These are phyloP conservation scores for Apodemus agrarius DNA, from an alignment of 2,797 vertebrate genomes.

Conservation along the genomic window DNA sequence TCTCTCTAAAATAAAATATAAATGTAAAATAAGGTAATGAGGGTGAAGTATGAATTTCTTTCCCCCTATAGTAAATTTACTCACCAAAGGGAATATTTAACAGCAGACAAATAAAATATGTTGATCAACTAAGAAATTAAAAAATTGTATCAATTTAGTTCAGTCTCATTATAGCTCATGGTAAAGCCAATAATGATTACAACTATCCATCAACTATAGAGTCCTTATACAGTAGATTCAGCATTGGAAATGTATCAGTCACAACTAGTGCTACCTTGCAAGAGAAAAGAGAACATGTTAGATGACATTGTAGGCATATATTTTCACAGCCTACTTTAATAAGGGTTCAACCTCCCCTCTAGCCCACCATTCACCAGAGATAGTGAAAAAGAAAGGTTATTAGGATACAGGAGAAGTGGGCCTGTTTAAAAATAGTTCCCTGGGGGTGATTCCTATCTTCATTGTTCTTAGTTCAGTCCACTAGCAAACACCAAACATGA, in stretches of 20 bases:
- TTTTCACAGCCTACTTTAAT: background rate
- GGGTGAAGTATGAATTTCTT: background rate
- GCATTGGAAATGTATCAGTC: background rate
- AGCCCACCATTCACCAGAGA: background rate
- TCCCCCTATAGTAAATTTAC: background rate
- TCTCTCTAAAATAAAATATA: conserved; percentile 16
- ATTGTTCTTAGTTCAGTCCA: background rate
- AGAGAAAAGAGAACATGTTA: background rate
- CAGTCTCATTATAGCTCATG: background rate
- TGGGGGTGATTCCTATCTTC: background rate
- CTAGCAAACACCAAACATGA: background rate
- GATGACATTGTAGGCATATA: background rate
- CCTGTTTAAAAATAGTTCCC: background rate
- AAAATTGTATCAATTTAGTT: background rate
- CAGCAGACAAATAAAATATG: background rate
- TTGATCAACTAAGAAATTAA: background rate
- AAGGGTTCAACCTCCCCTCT: background rate
- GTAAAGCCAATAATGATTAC: background rate
- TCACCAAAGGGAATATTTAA: background rate
- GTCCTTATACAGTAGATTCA: background rate
- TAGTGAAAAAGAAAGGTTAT: background rate
- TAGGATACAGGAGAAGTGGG: background rate
- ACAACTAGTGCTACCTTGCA: background rate
- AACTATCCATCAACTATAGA: background rate
- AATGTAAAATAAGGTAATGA: conserved; percentile 54